phyloP scores from a whole-genome alignment of 2,797 vertebrate species.

The Manis javanica region DNA sequence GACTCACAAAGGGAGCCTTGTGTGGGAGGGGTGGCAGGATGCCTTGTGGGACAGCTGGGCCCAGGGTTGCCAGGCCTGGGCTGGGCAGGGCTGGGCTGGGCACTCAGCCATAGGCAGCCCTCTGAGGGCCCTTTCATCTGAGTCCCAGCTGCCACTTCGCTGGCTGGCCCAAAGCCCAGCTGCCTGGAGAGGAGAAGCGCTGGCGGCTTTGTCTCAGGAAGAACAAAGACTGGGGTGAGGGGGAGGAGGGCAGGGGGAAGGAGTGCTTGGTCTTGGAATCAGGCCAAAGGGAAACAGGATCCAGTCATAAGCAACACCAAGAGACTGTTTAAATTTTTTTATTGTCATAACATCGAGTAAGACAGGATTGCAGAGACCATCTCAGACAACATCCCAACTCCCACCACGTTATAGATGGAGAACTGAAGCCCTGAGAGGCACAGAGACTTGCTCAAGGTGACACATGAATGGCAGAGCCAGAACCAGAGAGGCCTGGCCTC shows the following conservation, averaged over 20 bases:
- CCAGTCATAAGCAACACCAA: background rate
- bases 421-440: background rate
- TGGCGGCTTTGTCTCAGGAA: constrained; percentile 64
- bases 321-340: constrained; percentile 32
- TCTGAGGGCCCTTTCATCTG: constrained; percentile 74
- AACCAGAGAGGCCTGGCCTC: background rate
- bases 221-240: constrained; percentile 30
- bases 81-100: constrained; percentile 44
- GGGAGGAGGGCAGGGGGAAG: constrained; percentile 38
- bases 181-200: constrained; percentile 34
- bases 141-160: constrained; percentile 75
- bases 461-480: background rate
- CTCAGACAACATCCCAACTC: background rate
- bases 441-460: background rate
- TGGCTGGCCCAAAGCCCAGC: constrained; percentile 68
- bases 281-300: constrained; percentile 68
- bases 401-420: background rate
- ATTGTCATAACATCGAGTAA: constrained; percentile 40
- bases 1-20: constrained; percentile 66
- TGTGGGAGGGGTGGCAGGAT: constrained; percentile 44
- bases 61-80: constrained; percentile 54
- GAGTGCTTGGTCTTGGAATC: constrained; percentile 36
- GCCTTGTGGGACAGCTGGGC: constrained; percentile 62
- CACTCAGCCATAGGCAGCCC: constrained; percentile 63
- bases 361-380: background rate